Conservation (phyloP, 2,797 vertebrate species). For the Orientallactaga sibirica region DNA sequence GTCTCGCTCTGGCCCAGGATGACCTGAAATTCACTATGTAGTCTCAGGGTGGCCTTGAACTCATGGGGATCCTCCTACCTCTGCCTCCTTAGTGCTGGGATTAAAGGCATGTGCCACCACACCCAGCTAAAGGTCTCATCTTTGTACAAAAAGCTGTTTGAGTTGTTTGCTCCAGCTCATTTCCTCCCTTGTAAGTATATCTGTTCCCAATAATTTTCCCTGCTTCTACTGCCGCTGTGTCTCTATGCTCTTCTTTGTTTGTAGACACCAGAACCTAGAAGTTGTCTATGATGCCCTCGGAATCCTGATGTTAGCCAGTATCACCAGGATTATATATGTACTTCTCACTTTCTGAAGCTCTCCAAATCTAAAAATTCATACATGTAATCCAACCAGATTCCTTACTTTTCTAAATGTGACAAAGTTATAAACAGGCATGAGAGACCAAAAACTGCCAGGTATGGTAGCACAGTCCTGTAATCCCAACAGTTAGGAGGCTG, state of each 20-base stretch:
- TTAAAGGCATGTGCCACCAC: too few species aligned
- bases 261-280: background rate
- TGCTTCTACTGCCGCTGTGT: background rate
- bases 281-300: background rate
- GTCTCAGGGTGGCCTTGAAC: too few species aligned
- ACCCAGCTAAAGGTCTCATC: background rate
- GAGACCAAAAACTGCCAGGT: background rate
- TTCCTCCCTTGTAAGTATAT: background rate
- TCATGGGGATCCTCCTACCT: too few species aligned
- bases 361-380: constrained; percentile 16
- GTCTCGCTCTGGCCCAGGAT: too few species aligned
- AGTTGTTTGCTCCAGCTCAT: background rate
- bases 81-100: too few species aligned
- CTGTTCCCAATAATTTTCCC: background rate
- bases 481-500: too few species aligned
- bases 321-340: background rate
- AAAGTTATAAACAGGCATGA: constrained; percentile 36
- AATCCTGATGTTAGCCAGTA: background rate
- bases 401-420: constrained; percentile 12
- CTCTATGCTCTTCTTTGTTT: background rate
- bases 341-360: constrained; percentile 38
- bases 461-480: too few species aligned
- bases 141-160: background rate
- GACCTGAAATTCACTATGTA: too few species aligned
- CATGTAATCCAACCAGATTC: background rate